Conservation (phyloP, 2,113 vertebrate species). For the Labrus mixtus region DNA sequence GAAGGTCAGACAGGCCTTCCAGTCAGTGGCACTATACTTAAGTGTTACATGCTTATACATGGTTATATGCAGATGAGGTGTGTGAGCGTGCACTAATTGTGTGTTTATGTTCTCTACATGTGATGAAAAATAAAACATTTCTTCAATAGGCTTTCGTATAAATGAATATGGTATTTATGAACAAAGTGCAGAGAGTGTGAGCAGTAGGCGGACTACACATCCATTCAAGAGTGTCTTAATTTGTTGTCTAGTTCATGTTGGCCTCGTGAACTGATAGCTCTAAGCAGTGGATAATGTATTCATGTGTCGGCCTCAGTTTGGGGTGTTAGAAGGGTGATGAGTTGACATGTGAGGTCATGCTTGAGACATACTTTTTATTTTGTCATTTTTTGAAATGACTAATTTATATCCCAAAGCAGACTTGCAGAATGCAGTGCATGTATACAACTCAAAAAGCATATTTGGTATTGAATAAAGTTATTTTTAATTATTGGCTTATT, state of each 20-base stretch:
- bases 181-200: neutral
- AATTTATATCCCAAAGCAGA: no score
- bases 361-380: neutral
- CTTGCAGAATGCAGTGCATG: no score
- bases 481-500: no score
- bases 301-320: neutral
- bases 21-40: slow-evolving; percentile 47
- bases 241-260: slow-evolving; percentile 36
- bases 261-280: slow-evolving; percentile 13
- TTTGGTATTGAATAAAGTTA: no score
- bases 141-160: slow-evolving; percentile 20
- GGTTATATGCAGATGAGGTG: slow-evolving; percentile 41
- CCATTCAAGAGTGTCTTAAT: slow-evolving; percentile 28
- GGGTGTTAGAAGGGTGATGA: neutral
- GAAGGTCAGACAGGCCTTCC: slow-evolving; percentile 79
- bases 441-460: no score
- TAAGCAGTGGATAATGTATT: slow-evolving; percentile 16
- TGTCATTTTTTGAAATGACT: no score
- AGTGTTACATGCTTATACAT: slow-evolving; percentile 55
- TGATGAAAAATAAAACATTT: slow-evolving; percentile 15
- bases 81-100: neutral
- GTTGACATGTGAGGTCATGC: slow-evolving; percentile 8
- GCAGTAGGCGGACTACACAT: neutral
- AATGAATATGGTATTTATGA: slow-evolving; percentile 3
- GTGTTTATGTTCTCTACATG: slow-evolving; percentile 17